These are phyloP conservation scores for Iselma pallidipennis DNA, from an alignment of 2,888 invertebrate genomes.

Conservation along the genomic window DNA sequence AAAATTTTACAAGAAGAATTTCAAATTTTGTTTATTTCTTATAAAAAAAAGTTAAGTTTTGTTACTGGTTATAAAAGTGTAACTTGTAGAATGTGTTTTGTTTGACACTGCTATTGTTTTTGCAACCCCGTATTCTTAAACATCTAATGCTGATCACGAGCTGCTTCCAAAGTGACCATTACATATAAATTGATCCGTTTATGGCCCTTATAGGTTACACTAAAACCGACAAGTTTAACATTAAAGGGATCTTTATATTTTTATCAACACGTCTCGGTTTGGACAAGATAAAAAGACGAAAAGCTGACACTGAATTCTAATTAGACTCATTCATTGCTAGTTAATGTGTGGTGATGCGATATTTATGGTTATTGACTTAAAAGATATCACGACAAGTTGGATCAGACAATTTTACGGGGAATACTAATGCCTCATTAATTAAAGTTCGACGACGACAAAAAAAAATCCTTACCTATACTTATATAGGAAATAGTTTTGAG, in stretches of 20 bases:
- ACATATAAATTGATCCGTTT: slow-evolving; percentile 51
- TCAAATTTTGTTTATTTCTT: too few relatives aligned
- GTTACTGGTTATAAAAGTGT: too few relatives aligned
- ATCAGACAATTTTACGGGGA: slow-evolving; percentile 11
- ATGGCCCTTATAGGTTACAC: slow-evolving; percentile 36
- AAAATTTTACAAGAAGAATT: too few relatives aligned
- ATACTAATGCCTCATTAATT: slow-evolving; percentile 22
- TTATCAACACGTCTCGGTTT: slow-evolving; percentile 39
- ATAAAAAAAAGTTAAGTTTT: too few relatives aligned
- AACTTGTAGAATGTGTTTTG: too few relatives aligned
- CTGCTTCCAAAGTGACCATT: slow-evolving; percentile 50
- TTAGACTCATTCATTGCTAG: slow-evolving; percentile 10
- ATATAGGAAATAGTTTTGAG: not conserved
- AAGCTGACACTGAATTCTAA: slow-evolving; percentile 33
- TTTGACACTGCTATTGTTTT: not conserved
- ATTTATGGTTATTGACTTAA: slow-evolving; percentile 24
- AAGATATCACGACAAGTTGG: slow-evolving; percentile 10
- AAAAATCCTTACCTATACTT: not conserved
- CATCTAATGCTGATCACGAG: slow-evolving; percentile 44
- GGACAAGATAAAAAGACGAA: slow-evolving; percentile 36
- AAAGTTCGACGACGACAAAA: not conserved
- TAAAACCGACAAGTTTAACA: slow-evolving; percentile 30
- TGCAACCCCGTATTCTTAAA: slow-evolving; percentile 4
- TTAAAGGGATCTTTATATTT: slow-evolving; percentile 34
- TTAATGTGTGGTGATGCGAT: slow-evolving; percentile 19